Percentiles rank a stretch among this genome's conserved stretches.
phyloP scores from a whole-genome alignment of 2,113 vertebrate species.

The Regulus satrapa region DNA sequence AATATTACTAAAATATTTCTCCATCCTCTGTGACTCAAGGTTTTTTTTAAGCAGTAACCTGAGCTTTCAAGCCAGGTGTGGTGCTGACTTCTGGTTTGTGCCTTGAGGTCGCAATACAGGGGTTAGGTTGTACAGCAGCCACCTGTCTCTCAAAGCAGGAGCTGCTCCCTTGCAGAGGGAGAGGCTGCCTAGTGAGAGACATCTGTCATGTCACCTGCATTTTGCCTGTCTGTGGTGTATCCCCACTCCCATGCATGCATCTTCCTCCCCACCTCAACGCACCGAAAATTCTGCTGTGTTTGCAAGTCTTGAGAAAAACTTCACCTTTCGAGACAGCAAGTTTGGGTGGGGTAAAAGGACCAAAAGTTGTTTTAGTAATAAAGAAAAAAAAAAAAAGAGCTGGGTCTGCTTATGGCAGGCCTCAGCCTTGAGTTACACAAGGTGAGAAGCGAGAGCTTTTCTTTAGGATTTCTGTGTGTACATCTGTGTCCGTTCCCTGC shows the following conservation, averaged over 20 bases:
- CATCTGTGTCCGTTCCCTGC: neutral
- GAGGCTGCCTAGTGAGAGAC: neutral
- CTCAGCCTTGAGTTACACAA: neutral
- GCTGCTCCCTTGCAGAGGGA: neutral
- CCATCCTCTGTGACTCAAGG: neutral
- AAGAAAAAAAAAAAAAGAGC: neutral
- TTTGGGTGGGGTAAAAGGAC: neutral
- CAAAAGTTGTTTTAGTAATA: neutral
- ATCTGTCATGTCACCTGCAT: neutral
- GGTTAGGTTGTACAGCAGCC: neutral
- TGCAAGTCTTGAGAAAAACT: neutral
- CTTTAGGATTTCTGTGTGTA: neutral
- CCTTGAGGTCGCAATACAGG: neutral
- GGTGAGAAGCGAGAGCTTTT: neutral
- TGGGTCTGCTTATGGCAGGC: fast-evolving
- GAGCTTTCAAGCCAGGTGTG: neutral
- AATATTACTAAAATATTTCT: neutral
- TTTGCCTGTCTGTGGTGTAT: neutral
- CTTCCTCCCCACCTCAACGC: neutral
- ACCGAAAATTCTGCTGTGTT: neutral
- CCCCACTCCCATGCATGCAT: neutral
- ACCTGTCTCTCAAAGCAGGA: neutral
- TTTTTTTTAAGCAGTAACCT: neutral
- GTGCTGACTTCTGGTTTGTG: neutral
- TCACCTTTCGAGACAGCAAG: neutral